Evolutionary conservation across 35 echinoderm and acorn worm genomes (phyloP).

Genomic region (Diadema setosum): DNA sequence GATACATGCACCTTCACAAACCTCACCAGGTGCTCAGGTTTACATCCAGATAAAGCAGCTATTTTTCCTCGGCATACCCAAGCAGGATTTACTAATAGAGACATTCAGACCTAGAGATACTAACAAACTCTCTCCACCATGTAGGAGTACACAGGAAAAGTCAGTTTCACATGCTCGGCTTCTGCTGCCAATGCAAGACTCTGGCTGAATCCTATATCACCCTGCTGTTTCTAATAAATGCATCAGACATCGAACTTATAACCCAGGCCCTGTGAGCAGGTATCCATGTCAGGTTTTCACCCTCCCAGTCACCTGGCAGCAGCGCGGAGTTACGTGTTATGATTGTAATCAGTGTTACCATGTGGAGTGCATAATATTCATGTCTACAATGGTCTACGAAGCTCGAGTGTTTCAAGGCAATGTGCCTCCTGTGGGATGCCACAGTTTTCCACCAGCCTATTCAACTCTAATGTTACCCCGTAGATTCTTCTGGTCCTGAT

Average conservation of each 20-base stretch:
- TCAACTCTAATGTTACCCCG: not conserved
- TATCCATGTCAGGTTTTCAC: conserved; percentile 48
- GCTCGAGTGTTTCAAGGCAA: not conserved
- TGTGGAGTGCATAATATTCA: conserved; percentile 20
- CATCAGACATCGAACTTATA: conserved; percentile 22
- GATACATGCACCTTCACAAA: too few relatives aligned
- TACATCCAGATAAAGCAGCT: not conserved
- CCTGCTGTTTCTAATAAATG: conserved; percentile 19
- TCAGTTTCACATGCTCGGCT: not conserved
- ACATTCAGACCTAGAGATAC: not conserved
- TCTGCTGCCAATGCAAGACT: not conserved
- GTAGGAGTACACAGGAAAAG: not conserved
- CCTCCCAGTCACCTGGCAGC: conserved; percentile 14
- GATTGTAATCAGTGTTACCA: conserved; percentile 38
- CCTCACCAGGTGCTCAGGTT: not conserved
- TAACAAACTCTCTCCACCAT: not conserved
- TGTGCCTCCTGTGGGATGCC: not conserved
- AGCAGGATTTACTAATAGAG: too few relatives aligned
- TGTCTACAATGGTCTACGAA: not conserved
- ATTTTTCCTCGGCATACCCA: too few relatives aligned
- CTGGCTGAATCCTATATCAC: not conserved
- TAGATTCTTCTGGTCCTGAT: not conserved
- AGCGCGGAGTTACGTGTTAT: conserved; percentile 13
- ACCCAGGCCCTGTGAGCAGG: conserved; percentile 33
- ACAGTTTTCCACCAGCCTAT: not conserved